Evolutionary conservation across 2,797 vertebrate genomes (phyloP).

Genomic region (Pseudochromis fuscus): DNA sequence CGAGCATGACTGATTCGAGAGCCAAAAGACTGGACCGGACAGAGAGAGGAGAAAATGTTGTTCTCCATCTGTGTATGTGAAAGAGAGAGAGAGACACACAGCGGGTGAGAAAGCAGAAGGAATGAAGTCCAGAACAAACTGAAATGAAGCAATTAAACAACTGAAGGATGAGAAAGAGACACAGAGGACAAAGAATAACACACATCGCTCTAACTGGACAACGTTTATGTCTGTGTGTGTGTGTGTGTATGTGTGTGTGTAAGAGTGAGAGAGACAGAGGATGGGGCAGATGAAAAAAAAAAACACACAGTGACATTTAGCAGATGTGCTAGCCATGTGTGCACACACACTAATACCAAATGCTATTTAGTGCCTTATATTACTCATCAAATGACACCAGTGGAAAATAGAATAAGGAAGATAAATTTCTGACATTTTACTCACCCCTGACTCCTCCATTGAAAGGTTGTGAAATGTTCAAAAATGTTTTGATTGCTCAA

Average conservation of each 20-base stretch:
- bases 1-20: slow-evolving; percentile 58
- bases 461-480: slow-evolving; percentile 14
- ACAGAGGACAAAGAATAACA: slow-evolving; percentile 22
- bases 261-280: no score
- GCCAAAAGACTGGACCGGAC: slow-evolving; percentile 55
- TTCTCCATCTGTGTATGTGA: slow-evolving; percentile 16
- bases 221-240: slow-evolving; percentile 3
- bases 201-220: slow-evolving; percentile 27
- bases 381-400: slow-evolving; percentile 39
- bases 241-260: no score
- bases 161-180: slow-evolving; percentile 22
- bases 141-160: slow-evolving; percentile 46
- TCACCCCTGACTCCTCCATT: background rate
- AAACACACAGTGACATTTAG: slow-evolving; percentile 55
- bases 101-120: slow-evolving; percentile 3
- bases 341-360: slow-evolving; percentile 21
- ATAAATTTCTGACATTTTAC: slow-evolving; percentile 10
- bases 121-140: slow-evolving; percentile 10
- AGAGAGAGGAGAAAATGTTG: slow-evolving; percentile 36
- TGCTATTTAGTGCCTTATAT: slow-evolving; percentile 32
- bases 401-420: slow-evolving; percentile 35
- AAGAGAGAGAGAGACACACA: background rate
- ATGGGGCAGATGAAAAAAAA: slow-evolving; percentile 43
- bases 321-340: slow-evolving; percentile 52
- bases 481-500: slow-evolving; percentile 31